These are phyloP conservation scores for Drosophila biarmipes DNA, from an alignment of 1,140 invertebrate genomes.

Conservation along the genomic window DNA sequence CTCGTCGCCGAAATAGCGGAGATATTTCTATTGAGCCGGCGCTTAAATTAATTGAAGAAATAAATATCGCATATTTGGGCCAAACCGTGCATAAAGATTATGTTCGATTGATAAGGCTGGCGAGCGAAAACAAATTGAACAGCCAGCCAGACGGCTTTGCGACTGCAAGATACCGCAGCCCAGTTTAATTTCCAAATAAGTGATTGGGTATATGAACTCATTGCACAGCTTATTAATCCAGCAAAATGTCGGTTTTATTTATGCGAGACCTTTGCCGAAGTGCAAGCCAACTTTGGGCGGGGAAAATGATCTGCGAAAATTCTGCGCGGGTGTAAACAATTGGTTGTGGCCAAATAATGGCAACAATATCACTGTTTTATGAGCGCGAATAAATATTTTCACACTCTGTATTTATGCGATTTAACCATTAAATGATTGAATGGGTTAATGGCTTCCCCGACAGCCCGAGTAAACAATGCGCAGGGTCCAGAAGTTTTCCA, in stretches of 20 bases:
- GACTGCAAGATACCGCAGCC: conserved; percentile 7
- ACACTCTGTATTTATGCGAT: conserved; percentile 44
- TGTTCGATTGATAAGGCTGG: conserved; percentile 45
- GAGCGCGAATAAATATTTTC: conserved; percentile 52
- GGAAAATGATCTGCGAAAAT: conserved; percentile 22
- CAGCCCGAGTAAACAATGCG: conserved; percentile 35
- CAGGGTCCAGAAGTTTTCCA: conserved; percentile 21
- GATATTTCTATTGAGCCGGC: conserved; percentile 36
- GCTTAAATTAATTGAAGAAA: conserved; percentile 64
- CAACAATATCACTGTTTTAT: conserved; percentile 52
- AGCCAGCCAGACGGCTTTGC: conserved; percentile 4
- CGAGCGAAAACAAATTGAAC: conserved; percentile 10
- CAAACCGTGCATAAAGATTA: conserved; percentile 46
- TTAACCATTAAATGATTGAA: conserved; percentile 50
- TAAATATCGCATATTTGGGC: conserved; percentile 35
- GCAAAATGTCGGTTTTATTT: conserved; percentile 18
- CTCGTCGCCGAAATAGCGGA: conserved; percentile 8
- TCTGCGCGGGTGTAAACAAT: conserved; percentile 30
- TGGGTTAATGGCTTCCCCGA: conserved; percentile 31
- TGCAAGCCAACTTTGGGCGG: conserved; percentile 7
- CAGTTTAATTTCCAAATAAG: conserved; percentile 6
- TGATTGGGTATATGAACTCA: conserved; percentile 5
- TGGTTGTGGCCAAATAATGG: conserved; percentile 43
- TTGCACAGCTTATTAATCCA: conserved; percentile 20
- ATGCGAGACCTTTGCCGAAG: conserved; percentile 2